phyloP scores from a whole-genome alignment of 2,797 vertebrate species.

The Sebastes iracundus region DNA sequence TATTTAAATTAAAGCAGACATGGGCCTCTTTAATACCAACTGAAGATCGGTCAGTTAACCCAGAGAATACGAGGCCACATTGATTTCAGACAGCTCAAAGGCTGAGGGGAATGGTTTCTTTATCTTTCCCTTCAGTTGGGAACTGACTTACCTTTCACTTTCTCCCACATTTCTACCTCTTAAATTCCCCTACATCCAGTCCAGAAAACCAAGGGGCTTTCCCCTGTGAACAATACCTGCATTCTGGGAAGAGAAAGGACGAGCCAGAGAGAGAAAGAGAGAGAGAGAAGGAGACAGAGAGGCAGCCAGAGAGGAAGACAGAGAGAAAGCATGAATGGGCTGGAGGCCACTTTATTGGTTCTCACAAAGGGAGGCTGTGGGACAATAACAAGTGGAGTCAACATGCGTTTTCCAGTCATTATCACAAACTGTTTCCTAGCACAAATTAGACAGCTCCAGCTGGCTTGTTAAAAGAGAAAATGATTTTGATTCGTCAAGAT shows the following conservation, averaged over 20 bases:
- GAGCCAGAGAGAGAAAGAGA: not conserved
- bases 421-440: not conserved
- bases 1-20: not conserved
- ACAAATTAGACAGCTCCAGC: not conserved
- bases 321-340: constrained; percentile 21
- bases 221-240: constrained; percentile 42
- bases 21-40: not conserved
- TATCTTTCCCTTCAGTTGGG: not conserved
- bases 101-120: not conserved
- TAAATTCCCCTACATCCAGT: not conserved
- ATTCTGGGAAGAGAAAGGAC: constrained; percentile 38
- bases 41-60: not conserved
- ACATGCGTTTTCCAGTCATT: constrained; percentile 17
- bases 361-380: constrained; percentile 29
- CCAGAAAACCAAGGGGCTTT: constrained; percentile 11
- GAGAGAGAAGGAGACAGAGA: not conserved
- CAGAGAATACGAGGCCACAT: not conserved
- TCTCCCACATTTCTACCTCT: constrained; percentile 6
- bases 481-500: not conserved
- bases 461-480: not conserved
- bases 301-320: not conserved
- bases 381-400: constrained; percentile 38
- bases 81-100: not conserved
- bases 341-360: constrained; percentile 37
- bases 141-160: not conserved